Base-by-base conservation (phyloP, 2,888 invertebrate genomes). In the Quadriops clusia region DNA sequence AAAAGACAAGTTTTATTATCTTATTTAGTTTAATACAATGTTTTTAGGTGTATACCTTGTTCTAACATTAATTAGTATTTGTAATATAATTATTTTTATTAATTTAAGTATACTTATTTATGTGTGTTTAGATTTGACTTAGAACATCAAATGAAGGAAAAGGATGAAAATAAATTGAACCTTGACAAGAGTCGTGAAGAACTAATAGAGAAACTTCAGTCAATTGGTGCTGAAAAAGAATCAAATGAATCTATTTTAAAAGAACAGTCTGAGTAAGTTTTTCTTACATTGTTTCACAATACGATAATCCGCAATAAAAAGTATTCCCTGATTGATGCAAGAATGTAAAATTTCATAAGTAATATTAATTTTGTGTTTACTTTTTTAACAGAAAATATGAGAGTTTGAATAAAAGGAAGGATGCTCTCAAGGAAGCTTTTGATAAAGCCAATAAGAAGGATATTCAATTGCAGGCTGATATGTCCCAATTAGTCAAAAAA, bases 401-500 rank as follows among this genome's bases (percentile, higher is more conserved):
- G 5, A 53, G 55, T 2, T 53, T 77, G 3, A 60, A 65, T 5
- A 68, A 67, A 36, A 56, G 67, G 31, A 74, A 71, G 36, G 77
- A 79, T 8, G 65, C 68, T 13, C 42, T 68, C 16, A 64, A 68
- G 5, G 73, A 74, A 40, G 69, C 72, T 25, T 68, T 78, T 30
- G 72, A 76, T 34, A 64, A 60, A 2, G 70, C 73, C 23, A 78
- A 78, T 45, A 73, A 70, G 36, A 72, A 74, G 49, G 74, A 76
- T 37, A 72, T 77, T 0, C 64, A 72, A 13, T 57, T 74, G 0
- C 72, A 74, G 46, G 76, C 75, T 1, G 78, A 79, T 30, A 70
- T 75, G 50, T 66, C 71, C 1, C 73, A 75, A 40, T 66, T 70
- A 1, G 85, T 78, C 45, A 79, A 77, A 43, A 77, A 79, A 41